A percentile compares a stretch with the other conserved stretches of the same genome.
These are phyloP conservation scores for Sebastes nivosus DNA, from an alignment of 2,797 vertebrate genomes.

Conservation along the genomic window DNA sequence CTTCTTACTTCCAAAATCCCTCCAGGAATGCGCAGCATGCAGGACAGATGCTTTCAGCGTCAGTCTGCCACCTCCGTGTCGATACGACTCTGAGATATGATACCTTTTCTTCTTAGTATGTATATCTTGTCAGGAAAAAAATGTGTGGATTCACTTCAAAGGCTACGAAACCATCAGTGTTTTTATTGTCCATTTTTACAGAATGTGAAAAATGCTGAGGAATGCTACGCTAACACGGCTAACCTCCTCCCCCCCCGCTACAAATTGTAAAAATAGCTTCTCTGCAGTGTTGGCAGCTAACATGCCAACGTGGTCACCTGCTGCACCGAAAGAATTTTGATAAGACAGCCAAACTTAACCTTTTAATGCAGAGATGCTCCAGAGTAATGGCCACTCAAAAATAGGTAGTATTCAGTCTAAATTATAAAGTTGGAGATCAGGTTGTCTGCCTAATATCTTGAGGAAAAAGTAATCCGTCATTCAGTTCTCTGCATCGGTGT, in stretches of 20 bases:
- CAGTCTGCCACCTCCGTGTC: background rate
- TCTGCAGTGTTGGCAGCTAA: slow-evolving; percentile 27
- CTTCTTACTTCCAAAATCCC: slow-evolving; percentile 47
- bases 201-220: slow-evolving; percentile 1
- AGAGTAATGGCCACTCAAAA: background rate
- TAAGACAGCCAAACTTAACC: background rate
- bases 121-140: background rate
- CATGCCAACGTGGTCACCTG: slow-evolving; percentile 42
- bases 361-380: background rate
- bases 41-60: slow-evolving; percentile 22
- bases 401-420: background rate
- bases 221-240: slow-evolving; percentile 7
- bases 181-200: background rate
- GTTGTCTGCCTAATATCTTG: background rate
- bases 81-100: background rate
- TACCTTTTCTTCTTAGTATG: background rate
- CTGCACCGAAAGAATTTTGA: slow-evolving; percentile 19
- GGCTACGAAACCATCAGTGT: background rate
- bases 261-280: slow-evolving; percentile 32
- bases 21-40: slow-evolving; percentile 64
- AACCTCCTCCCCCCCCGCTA: background rate
- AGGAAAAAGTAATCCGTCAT: background rate
- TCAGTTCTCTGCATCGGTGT: background rate
- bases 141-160: background rate
- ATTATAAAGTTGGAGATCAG: background rate